Evolutionary conservation across 2,888 invertebrate genomes (phyloP), one percentile per base, ranked within the genome.

Genomic region (Volucella inanis): DNA sequence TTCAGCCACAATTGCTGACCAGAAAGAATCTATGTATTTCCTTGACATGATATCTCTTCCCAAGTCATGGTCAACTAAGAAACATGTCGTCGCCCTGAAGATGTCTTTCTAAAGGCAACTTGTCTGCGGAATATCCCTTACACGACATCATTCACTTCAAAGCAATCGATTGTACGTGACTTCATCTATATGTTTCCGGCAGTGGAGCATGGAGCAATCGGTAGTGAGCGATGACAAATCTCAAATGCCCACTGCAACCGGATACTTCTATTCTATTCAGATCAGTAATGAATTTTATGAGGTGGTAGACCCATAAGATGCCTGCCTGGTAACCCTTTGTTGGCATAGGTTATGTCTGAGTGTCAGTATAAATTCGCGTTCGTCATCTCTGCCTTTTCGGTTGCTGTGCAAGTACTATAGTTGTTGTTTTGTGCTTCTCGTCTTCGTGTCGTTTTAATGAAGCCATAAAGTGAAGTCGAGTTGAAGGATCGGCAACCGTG

Each of bases 261-360:
- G 85, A 85, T 85, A 81, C 85, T 77, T 85, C 80, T 80, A 80
- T 85, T 85, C 84, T 80, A 80, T 85, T 85, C 84, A 80, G 80
- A 81, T 85, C 81, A 81, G 59, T 62, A 62, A 68, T 62, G 55
- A 18, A 57, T 68, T 75, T 85, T 54, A 79, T 15, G 79, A 79
- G 72, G 47, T 79, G 79, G 64, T 64, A 71, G 80, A 61, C 75
- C 80, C 18, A 71, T 67, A 71, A 77, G 81, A 80, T 84, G 84
- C 59, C 57, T 52, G 62, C 14, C 45, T 75, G 67, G 80, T 61
- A 81, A 75, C 61, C 67, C 80, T 81, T 85, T 85, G 85, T 85
- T 85, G 68, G 76, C 72, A 57, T 85, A 85, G 85, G 85, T 85
- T 85, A 85, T 81, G 84, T 61, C 76, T 67, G 61, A 61, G 41